Evolutionary conservation across 37 sponge, comb jelly and placozoan species (phyloP).

Genomic region (Bolinopsis microptera): DNA sequence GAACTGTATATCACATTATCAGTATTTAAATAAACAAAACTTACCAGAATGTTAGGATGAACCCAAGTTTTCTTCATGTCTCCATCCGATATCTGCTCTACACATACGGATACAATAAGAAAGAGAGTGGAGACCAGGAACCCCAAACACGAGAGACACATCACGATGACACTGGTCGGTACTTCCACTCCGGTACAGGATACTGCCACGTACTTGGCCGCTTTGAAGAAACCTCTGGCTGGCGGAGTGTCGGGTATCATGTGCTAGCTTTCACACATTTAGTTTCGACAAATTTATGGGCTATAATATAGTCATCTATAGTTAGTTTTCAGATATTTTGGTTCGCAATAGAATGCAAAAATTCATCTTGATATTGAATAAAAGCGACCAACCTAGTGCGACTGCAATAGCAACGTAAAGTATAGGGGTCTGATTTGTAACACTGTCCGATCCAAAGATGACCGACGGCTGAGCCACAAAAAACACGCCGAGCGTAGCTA

Average conservation of each 20-base stretch:
- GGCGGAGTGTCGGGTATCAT: too few relatives aligned
- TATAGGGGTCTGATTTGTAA: not conserved
- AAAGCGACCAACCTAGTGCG: constrained; percentile 34
- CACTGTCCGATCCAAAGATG: not conserved
- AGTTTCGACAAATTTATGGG: too few relatives aligned
- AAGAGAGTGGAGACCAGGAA: constrained; percentile 12
- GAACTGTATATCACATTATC: too few relatives aligned
- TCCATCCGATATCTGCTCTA: not conserved
- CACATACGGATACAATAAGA: not conserved
- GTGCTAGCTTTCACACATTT: too few relatives aligned
- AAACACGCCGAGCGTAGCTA: not conserved
- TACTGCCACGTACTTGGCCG: constrained; percentile 8
- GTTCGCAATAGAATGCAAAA: too few relatives aligned
- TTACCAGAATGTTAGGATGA: not conserved
- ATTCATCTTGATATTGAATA: too few relatives aligned
- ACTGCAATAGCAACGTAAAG: not conserved
- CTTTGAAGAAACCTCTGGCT: not conserved
- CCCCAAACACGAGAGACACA: not conserved
- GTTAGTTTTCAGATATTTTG: too few relatives aligned
- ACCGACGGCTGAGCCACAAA: constrained; percentile 13
- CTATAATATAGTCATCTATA: too few relatives aligned
- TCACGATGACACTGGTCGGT: not conserved
- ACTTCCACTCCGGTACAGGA: constrained; percentile 14
- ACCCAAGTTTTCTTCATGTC: constrained; percentile 38
- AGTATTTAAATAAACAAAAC: not conserved